Conservation (phyloP, 92 coral and sea anemone species). For the Parazoanthus darwini region DNA sequence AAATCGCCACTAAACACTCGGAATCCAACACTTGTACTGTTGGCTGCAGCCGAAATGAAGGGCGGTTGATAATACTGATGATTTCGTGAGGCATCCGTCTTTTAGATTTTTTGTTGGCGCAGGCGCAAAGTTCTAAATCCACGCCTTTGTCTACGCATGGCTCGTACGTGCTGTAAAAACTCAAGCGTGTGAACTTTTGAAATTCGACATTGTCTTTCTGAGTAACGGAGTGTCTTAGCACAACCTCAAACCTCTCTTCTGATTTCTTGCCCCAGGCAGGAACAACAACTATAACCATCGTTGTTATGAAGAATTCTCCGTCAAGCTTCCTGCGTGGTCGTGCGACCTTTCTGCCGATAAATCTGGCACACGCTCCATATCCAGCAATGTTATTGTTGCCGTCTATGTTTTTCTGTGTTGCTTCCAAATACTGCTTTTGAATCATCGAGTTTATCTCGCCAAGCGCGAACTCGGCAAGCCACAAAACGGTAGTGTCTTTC, state of each 20-base stretch:
- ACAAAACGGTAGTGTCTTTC: conserved; percentile 52
- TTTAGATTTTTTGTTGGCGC: conserved; percentile 48
- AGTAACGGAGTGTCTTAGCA: conserved; percentile 64
- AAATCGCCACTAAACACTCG: conserved; percentile 55
- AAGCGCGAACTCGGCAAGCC: conserved; percentile 91
- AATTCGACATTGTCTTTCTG: conserved; percentile 62
- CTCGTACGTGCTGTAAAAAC: conserved; percentile 81
- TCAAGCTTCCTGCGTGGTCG: conserved; percentile 71
- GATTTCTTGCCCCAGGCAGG: conserved; percentile 79
- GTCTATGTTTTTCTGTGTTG: conserved; percentile 14
- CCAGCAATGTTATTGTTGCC: conserved; percentile 39
- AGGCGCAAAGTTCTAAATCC: conserved; percentile 85
- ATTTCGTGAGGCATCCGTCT: conserved; percentile 33
- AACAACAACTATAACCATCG: conserved; percentile 68
- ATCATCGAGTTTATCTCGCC: conserved; percentile 86
- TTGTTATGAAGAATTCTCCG: conserved; percentile 67
- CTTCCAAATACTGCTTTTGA: conserved; percentile 66
- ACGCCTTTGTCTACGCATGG: conserved; percentile 82
- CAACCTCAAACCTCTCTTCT: conserved; percentile 83
- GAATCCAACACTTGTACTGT: conserved; percentile 50
- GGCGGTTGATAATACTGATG: conserved; percentile 36
- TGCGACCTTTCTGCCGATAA: conserved; percentile 67
- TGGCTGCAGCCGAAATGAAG: conserved; percentile 62
- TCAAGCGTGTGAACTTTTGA: conserved; percentile 67
- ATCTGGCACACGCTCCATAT: conserved; percentile 91